Evolutionary conservation across 2,797 vertebrate species (phyloP).

Genomic region (Ceyx erithaca): DNA sequence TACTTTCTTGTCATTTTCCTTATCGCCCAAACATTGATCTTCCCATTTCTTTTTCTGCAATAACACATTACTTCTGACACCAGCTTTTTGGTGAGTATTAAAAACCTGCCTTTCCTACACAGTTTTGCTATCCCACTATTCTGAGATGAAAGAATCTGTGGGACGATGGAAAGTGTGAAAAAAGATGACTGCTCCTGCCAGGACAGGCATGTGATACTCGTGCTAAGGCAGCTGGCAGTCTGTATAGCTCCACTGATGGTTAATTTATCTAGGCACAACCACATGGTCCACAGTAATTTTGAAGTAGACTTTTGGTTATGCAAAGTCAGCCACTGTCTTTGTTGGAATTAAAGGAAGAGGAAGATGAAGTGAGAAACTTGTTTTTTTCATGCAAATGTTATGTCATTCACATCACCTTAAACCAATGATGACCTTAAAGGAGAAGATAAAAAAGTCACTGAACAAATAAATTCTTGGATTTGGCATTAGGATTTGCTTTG

Average conservation of each 20-base stretch:
- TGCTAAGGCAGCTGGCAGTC: not conserved
- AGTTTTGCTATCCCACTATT: not conserved
- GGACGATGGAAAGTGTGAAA: not conserved
- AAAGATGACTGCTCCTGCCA: not conserved
- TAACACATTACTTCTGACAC: not conserved
- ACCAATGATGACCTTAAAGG: not conserved
- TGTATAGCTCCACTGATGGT: not conserved
- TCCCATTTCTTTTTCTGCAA: not conserved
- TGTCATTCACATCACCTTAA: not conserved
- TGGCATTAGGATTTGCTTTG: not conserved
- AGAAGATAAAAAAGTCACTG: not conserved
- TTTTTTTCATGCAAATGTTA: not conserved
- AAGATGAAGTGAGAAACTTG: not conserved
- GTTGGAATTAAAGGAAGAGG: slow-evolving; percentile 1
- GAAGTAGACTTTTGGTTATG: not conserved
- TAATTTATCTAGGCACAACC: not conserved
- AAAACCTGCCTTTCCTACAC: not conserved
- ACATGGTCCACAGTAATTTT: not conserved
- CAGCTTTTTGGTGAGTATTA: not conserved
- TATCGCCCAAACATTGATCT: not conserved
- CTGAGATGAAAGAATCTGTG: not conserved
- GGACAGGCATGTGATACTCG: not conserved
- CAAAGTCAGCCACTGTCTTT: not conserved
- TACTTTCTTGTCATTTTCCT: not conserved
- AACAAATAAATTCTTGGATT: not conserved